Conservation (phyloP, 2,113 vertebrate genomes). For the Sinocyclocheilus grahami region DNA sequence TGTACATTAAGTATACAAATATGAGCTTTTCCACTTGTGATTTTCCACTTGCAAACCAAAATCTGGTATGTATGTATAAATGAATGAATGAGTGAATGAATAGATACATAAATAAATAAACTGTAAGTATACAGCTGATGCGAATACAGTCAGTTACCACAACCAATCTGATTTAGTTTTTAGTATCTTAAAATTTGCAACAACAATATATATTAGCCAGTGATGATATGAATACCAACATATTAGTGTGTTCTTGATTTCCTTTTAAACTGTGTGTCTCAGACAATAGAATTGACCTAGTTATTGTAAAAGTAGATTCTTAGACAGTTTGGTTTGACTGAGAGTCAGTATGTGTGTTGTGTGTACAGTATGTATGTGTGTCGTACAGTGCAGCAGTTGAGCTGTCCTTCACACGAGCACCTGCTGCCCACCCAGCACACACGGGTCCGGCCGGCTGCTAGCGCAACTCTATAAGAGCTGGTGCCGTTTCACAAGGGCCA, state of each 20-base stretch:
- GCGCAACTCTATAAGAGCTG: constrained; percentile 55
- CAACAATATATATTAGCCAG: background rate
- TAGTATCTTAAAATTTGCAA: no score
- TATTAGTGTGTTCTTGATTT: background rate
- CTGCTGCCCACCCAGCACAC: constrained; percentile 74
- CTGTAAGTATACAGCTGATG: no score
- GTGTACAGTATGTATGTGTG: constrained; percentile 48
- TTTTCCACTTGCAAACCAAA: no score
- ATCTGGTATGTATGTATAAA: no score
- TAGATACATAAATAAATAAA: no score
- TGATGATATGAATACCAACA: background rate
- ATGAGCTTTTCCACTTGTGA: no score
- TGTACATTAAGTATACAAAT: no score
- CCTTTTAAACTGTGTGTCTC: background rate
- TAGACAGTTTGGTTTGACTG: constrained; percentile 42
- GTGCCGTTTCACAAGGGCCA: constrained; percentile 27
- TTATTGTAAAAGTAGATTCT: background rate
- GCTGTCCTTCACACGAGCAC: constrained; percentile 66
- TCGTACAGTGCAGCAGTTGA: constrained; percentile 61
- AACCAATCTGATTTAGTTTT: no score
- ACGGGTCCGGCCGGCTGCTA: constrained; percentile 44
- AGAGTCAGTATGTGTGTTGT: constrained; percentile 55
- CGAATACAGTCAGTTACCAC: no score
- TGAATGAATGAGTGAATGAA: no score
- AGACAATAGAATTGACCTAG: background rate